Evolutionary conservation across 2,113 vertebrate species (phyloP), one percentile per base, ranked within the genome.

Genomic region (Montifringilla adamsi): DNA sequence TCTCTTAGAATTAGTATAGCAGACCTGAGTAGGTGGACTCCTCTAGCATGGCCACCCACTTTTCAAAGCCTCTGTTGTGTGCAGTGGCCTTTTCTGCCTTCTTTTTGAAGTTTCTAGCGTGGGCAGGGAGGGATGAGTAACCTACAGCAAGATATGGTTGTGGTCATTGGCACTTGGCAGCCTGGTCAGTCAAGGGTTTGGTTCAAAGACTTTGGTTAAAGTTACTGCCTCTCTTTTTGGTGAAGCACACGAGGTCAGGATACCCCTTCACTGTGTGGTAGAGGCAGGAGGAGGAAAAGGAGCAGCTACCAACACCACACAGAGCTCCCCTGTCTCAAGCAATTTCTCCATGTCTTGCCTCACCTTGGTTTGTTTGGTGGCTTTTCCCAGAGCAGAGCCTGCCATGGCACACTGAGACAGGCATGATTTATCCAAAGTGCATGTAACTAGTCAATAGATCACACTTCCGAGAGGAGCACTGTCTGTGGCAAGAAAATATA

Each of bases 391-490:
- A 93, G 56, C 55, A 59, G 37, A 77, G 43, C 1, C 1, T 24
- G 47, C 74, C 15, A 5, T n/a, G n/a, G 67, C 70, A 21, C 66
- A 22, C 62, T 27, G 85, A 91, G 78, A 59, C 52, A 0, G 0
- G 6, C 4, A 2, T 91, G 82, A 93, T 96, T 96, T 96, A 96
- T 96, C 81, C 39, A 3, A 52, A 82, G 41, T 68, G 59, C 56
- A 6, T 68, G 90, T 70, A 92, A 83, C 83, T 64, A 86, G 90
- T 94, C 92, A 60, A 86, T 95, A 96, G 94, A 96, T 97, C 93
- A 95, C 68, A 46, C 52, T 92, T 95, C 56, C 0, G 1, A 92
- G 90, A 94, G 92, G 80, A 93, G 64, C 88, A 63, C 60, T 92
- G 56, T 95, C 94, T 94, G 52, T 92, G 70, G 83, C 86, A 93